These are phyloP conservation scores for Amazona vittata DNA, from an alignment of 2,113 vertebrate species.

Conservation along the genomic window DNA sequence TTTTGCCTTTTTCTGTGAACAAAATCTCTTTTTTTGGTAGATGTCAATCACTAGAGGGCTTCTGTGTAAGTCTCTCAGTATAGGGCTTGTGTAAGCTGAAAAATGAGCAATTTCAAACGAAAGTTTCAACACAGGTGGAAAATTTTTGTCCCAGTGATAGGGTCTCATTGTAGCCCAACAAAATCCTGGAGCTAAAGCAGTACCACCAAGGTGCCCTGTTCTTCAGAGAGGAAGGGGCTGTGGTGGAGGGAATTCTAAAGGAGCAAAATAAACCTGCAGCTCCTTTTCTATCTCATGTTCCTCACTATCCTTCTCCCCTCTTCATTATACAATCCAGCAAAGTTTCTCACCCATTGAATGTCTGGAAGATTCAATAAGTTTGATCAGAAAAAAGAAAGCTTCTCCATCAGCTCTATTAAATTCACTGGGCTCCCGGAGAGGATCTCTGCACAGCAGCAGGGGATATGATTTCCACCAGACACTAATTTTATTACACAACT, in stretches of 20 bases:
- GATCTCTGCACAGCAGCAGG: background rate
- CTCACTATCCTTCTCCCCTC: background rate
- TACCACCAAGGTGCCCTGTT: background rate
- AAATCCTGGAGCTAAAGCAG: background rate
- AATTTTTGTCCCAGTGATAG: rapidly evolving
- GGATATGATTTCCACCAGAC: background rate
- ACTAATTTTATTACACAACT: background rate
- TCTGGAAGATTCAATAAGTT: background rate
- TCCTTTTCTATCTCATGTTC: background rate
- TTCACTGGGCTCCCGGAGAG: background rate
- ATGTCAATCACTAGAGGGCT: too few species aligned
- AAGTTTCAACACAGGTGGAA: background rate
- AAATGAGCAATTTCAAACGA: background rate
- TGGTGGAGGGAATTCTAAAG: background rate
- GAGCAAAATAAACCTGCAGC: background rate
- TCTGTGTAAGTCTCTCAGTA: background rate
- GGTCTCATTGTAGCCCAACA: background rate
- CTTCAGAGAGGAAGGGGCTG: background rate
- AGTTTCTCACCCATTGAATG: background rate
- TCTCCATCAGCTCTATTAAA: background rate
- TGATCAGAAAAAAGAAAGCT: background rate
- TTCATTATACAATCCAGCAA: background rate
- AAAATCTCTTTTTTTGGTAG: background rate
- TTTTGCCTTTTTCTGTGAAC: background rate
- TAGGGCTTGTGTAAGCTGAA: background rate